Conservation (phyloP, 2,888 invertebrate species). For the Gisinianus flammeolus region DNA sequence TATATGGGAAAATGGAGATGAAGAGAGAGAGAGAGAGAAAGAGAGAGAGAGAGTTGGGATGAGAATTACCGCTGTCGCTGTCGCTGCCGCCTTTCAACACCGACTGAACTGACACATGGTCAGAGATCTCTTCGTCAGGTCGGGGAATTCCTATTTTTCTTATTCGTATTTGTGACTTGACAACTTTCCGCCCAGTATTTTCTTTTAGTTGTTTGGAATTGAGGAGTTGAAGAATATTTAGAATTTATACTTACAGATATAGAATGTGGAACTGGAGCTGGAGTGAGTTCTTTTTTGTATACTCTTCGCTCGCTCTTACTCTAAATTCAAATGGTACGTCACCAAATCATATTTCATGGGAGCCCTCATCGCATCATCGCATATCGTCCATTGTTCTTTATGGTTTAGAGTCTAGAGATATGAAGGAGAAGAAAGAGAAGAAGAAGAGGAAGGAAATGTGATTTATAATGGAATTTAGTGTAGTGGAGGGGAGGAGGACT, state of each 20-base stretch:
- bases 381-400: neutral
- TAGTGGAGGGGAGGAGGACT: neutral
- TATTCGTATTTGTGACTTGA: neutral
- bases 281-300: neutral
- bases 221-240: neutral
- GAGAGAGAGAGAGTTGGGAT: neutral
- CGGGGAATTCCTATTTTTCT: neutral
- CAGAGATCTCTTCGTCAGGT: too few species aligned
- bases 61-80: neutral
- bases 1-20: slow-evolving; percentile 6
- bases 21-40: too few species aligned
- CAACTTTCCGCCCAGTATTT: slow-evolving; percentile 2
- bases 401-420: neutral
- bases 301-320: neutral
- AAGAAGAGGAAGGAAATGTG: neutral
- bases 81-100: slow-evolving; percentile 6
- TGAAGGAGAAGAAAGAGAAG: neutral
- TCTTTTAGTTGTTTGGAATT: neutral
- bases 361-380: neutral
- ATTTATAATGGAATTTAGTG: slow-evolving; percentile 7
- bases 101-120: slow-evolving; percentile 3
- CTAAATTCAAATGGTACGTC: neutral
- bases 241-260: neutral
- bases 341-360: slow-evolving; percentile 6
- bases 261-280: neutral